These are phyloP conservation scores for Ryuthela nishihirai DNA, from an alignment of 2,888 invertebrate genomes.

Conservation along the genomic window DNA sequence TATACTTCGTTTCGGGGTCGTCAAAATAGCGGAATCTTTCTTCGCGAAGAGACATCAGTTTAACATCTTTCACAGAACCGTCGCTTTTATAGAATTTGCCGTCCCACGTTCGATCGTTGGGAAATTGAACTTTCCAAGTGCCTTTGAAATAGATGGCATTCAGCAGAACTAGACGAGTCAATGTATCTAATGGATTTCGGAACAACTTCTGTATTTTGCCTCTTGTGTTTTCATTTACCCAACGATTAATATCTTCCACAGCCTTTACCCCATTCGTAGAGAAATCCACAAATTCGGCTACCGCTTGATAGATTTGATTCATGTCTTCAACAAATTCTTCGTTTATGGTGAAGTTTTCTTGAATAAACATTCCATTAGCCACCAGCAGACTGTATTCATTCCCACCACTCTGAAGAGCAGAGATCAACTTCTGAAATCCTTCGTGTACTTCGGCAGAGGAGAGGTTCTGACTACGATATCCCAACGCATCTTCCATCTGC, in stretches of 20 bases:
- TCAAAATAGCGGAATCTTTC: slow-evolving; percentile 9
- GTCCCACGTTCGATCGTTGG: slow-evolving; percentile 47
- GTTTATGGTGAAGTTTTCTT: slow-evolving; percentile 6
- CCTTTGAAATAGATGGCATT: slow-evolving; percentile 87
- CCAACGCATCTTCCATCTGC: slow-evolving; percentile 45
- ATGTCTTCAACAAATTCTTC: slow-evolving; percentile 4
- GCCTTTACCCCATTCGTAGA: slow-evolving; percentile 2
- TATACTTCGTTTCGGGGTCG: slow-evolving; percentile 9
- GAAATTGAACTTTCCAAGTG: slow-evolving; percentile 69
- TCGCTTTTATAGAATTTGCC: slow-evolving; percentile 16
- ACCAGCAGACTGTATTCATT: slow-evolving; percentile 5
- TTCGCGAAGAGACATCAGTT: no score
- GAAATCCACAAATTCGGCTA: slow-evolving; percentile 17
- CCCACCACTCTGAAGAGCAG: not conserved
- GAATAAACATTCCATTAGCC: slow-evolving; percentile 24
- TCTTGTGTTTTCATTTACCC: slow-evolving; percentile 20
- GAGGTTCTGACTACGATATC: no score
- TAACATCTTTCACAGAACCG: not conserved
- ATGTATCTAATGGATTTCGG: slow-evolving; percentile 51
- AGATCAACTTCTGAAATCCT: slow-evolving; percentile 9
- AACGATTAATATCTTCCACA: slow-evolving; percentile 17
- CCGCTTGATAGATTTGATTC: slow-evolving; percentile 5
- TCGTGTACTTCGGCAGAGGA: slow-evolving; percentile 17
- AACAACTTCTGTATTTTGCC: slow-evolving; percentile 13
- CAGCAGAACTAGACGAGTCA: slow-evolving; percentile 67